Evolutionary conservation across 2,888 invertebrate genomes (phyloP).

Genomic region (Nemoura dubitans): DNA sequence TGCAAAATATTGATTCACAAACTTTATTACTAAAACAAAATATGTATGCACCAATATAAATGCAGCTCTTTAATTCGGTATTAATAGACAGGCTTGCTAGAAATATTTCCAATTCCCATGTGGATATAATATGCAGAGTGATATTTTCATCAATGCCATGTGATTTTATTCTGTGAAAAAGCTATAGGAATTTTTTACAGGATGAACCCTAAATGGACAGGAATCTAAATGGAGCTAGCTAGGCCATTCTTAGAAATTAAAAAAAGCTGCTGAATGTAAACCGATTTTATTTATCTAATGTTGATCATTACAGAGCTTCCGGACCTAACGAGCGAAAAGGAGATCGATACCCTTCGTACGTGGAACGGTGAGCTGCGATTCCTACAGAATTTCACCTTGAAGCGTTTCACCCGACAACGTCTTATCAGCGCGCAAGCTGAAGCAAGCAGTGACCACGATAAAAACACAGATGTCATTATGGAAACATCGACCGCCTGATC

Average conservation of each 20-base stretch:
- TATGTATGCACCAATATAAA: too few relatives aligned
- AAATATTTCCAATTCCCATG: too few relatives aligned
- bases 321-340: slow-evolving; percentile 69
- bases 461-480: neutral
- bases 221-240: too few relatives aligned
- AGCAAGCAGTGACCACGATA: neutral
- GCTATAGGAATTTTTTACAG: too few relatives aligned
- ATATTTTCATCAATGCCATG: too few relatives aligned
- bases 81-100: too few relatives aligned
- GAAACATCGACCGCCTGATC: neutral
- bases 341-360: slow-evolving; percentile 67
- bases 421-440: slow-evolving; percentile 46
- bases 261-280: neutral
- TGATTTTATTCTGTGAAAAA: too few relatives aligned
- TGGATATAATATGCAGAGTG: too few relatives aligned
- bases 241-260: neutral
- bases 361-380: slow-evolving; percentile 76
- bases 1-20: too few relatives aligned
- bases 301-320: slow-evolving; percentile 70
- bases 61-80: too few relatives aligned
- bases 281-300: neutral
- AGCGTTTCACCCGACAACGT: slow-evolving; percentile 64
- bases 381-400: slow-evolving; percentile 73
- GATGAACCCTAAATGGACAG: too few relatives aligned
- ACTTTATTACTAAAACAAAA: too few relatives aligned